Evolutionary conservation across 2,113 vertebrate species (phyloP).

Genomic region (Tetrao urogallus): DNA sequence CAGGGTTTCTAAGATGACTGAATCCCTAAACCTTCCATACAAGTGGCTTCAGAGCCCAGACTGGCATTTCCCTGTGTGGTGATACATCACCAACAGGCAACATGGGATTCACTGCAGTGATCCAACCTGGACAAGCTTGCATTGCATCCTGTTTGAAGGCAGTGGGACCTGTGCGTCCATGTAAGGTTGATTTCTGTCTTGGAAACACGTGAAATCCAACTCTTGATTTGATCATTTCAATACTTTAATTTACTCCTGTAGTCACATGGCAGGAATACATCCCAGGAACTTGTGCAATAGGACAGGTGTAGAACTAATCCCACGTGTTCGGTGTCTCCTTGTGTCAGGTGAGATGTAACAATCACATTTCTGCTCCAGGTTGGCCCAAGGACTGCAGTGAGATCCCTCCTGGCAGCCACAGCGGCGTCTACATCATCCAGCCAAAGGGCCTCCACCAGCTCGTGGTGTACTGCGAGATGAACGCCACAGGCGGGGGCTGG

Average conservation of each 20-base stretch:
- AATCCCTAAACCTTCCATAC: not conserved
- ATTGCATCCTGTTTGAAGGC: not conserved
- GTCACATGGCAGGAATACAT: not conserved
- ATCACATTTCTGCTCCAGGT: not conserved
- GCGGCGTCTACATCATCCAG: constrained; percentile 67
- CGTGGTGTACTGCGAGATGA: constrained; percentile 66
- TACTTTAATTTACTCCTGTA: not conserved
- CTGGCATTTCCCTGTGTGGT: not conserved
- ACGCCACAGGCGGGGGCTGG: constrained; percentile 40
- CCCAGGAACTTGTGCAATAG: not conserved
- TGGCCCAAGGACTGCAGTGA: constrained; percentile 71
- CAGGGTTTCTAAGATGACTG: not conserved
- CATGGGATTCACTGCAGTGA: not conserved
- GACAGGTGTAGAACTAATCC: accelerated
- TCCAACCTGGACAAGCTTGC: not conserved
- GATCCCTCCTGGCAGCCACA: constrained; percentile 20
- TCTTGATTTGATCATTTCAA: not conserved
- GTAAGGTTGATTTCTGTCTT: not conserved
- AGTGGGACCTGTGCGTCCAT: not conserved
- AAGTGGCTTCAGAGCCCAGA: not conserved
- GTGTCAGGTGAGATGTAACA: not conserved
- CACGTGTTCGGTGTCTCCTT: no score
- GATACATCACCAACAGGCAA: not conserved
- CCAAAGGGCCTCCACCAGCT: constrained; percentile 53
- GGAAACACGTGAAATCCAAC: not conserved